Evolutionary conservation across 2,797 vertebrate genomes (phyloP).

Genomic region (Sebastes jordani): DNA sequence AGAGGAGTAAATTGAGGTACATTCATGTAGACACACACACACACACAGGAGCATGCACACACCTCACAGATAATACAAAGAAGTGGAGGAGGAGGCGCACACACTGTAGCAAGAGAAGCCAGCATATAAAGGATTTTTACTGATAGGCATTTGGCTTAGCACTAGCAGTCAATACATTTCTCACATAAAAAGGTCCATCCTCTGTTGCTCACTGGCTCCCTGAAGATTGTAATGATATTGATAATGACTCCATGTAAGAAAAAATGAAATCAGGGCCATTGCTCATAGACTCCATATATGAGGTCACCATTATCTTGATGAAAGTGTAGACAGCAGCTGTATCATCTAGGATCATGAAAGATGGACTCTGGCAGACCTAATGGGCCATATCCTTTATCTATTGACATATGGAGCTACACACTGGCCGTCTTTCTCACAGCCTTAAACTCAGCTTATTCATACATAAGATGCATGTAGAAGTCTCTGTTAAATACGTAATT

Average conservation of each 20-base stretch:
- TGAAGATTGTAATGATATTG: slow-evolving; percentile 58
- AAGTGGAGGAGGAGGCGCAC: slow-evolving; percentile 36
- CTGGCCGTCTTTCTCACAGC: slow-evolving; percentile 11
- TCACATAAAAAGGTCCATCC: slow-evolving; percentile 37
- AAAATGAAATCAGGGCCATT: slow-evolving; percentile 68
- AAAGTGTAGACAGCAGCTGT: slow-evolving; percentile 72
- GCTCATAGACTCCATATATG: slow-evolving; percentile 64
- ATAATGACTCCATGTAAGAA: slow-evolving; percentile 62
- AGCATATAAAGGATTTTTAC: slow-evolving; percentile 51
- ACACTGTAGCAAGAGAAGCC: slow-evolving; percentile 39
- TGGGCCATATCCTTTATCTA: slow-evolving; percentile 70
- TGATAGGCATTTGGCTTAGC: slow-evolving; percentile 56
- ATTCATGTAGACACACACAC: slow-evolving; percentile 65
- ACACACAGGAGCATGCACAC: slow-evolving; percentile 2
- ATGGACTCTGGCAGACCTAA: slow-evolving; percentile 69
- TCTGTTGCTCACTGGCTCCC: slow-evolving; percentile 38
- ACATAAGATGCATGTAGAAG: slow-evolving; percentile 28
- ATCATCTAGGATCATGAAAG: slow-evolving; percentile 69
- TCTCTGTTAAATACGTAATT: not conserved
- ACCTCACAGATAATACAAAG: slow-evolving; percentile 59
- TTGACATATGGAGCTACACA: slow-evolving; percentile 53
- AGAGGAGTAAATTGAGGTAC: slow-evolving; percentile 79
- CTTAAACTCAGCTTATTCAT: slow-evolving; percentile 29
- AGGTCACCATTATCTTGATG: slow-evolving; percentile 80
- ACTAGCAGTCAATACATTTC: slow-evolving; percentile 39